Conservation (phyloP, 2,888 invertebrate species). For the Allolobophora icterica region DNA sequence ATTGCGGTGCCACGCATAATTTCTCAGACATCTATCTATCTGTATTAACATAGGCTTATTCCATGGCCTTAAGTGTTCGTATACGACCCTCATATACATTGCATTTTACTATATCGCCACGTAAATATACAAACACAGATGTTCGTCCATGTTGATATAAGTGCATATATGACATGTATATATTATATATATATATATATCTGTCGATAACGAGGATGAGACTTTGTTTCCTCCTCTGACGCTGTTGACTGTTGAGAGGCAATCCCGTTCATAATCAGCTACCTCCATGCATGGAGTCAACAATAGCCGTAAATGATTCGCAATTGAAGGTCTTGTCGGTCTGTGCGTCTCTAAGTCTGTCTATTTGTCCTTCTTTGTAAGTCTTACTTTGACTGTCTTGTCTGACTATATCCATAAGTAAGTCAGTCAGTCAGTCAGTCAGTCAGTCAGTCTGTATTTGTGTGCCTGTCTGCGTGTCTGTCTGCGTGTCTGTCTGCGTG, state of each 20-base stretch:
- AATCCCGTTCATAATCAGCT: background rate
- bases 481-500: too few species aligned
- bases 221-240: background rate
- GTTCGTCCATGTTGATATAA: background rate
- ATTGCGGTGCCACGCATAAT: background rate
- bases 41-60: background rate
- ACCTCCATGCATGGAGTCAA: background rate
- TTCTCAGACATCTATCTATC: background rate
- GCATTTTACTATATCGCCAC: background rate
- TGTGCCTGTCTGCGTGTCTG: too few species aligned
- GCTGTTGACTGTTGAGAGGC: background rate
- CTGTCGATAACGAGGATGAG: too few species aligned
- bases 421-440: too few species aligned
- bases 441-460: too few species aligned
- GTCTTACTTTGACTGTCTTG: background rate
- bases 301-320: background rate
- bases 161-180: too few species aligned
- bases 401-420: background rate
- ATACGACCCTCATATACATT: background rate
- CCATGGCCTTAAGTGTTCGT: background rate
- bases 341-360: too few species aligned
- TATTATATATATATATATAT: too few species aligned
- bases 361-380: background rate
- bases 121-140: background rate
- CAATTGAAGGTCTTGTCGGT: background rate